Conservation (phyloP, 2,113 vertebrate species). For the Petrocephalus zakoni region DNA sequence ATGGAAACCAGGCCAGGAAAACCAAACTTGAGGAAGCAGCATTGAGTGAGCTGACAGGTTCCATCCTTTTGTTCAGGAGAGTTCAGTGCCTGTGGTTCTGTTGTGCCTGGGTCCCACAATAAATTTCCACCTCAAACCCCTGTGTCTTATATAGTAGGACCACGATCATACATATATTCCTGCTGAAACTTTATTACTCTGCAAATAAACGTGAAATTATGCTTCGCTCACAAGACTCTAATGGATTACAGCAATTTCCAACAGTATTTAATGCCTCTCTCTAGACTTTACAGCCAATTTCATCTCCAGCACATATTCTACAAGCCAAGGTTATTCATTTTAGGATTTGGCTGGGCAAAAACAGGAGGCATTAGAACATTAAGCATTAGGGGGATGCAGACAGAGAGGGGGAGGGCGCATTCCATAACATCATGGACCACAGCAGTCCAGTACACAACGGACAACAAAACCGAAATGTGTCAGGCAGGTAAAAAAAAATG, state of each 20-base stretch:
- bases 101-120: not conserved
- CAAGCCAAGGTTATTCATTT: slow-evolving; percentile 39
- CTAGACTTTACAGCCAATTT: slow-evolving; percentile 32
- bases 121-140: not conserved
- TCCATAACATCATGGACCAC: too few species aligned
- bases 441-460: too few species aligned
- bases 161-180: not conserved
- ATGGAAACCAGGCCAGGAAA: not conserved
- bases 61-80: not conserved
- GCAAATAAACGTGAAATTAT: slow-evolving; percentile 46
- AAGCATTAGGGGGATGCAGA: too few species aligned
- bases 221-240: slow-evolving; percentile 42
- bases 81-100: not conserved
- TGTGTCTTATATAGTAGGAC: not conserved
- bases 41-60: not conserved
- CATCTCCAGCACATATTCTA: slow-evolving; percentile 21
- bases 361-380: not conserved
- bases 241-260: slow-evolving; percentile 42
- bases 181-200: slow-evolving; percentile 20
- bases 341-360: not conserved
- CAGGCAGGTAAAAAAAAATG: too few species aligned
- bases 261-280: slow-evolving; percentile 34
- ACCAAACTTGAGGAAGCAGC: not conserved
- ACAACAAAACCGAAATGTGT: too few species aligned
- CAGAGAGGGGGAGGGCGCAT: too few species aligned